Percentiles rank a stretch among this genome's conserved stretches.
These are phyloP conservation scores for Channa maculata DNA, from an alignment of 2,113 vertebrate species.

Conservation along the genomic window DNA sequence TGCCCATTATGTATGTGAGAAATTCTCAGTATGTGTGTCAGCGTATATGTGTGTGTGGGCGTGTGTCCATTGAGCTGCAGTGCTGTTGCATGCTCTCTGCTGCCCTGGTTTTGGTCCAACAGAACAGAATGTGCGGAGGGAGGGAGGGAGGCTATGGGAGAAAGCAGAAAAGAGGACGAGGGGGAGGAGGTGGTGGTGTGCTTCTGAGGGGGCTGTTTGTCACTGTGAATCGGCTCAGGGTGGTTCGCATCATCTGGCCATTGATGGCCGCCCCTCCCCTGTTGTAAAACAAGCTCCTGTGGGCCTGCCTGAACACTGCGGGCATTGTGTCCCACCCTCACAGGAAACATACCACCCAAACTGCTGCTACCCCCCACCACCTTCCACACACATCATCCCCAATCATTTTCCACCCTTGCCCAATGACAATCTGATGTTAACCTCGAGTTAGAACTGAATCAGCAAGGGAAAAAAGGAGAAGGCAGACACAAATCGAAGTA, in stretches of 20 bases:
- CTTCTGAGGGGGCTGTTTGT: slow-evolving; percentile 90
- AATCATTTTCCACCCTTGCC: neutral
- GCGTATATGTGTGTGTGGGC: slow-evolving; percentile 22
- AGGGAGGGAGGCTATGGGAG: slow-evolving; percentile 66
- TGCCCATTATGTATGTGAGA: slow-evolving; percentile 54
- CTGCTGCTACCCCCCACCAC: slow-evolving; percentile 84
- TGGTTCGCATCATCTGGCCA: slow-evolving; percentile 92
- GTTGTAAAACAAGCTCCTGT: slow-evolving; percentile 96
- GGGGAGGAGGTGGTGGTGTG: slow-evolving; percentile 32
- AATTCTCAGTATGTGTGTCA: slow-evolving; percentile 35
- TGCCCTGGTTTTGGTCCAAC: slow-evolving; percentile 74
- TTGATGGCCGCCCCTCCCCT: slow-evolving; percentile 94
- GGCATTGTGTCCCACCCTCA: slow-evolving; percentile 88
- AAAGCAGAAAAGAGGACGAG: slow-evolving; percentile 55
- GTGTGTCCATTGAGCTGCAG: slow-evolving; percentile 50
- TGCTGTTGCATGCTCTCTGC: slow-evolving; percentile 38
- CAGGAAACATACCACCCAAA: slow-evolving; percentile 96
- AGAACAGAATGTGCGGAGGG: slow-evolving; percentile 64
- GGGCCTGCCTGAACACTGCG: slow-evolving; percentile 88
- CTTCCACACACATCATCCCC: slow-evolving; percentile 68
- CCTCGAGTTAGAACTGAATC: neutral
- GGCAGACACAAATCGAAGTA: neutral
- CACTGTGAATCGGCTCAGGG: slow-evolving; percentile 90
- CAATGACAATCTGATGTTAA: too few relatives aligned
- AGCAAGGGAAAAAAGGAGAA: slow-evolving; percentile 26